Evolutionary conservation across 2,113 vertebrate genomes (phyloP).

Genomic region (Pavo muticus): DNA sequence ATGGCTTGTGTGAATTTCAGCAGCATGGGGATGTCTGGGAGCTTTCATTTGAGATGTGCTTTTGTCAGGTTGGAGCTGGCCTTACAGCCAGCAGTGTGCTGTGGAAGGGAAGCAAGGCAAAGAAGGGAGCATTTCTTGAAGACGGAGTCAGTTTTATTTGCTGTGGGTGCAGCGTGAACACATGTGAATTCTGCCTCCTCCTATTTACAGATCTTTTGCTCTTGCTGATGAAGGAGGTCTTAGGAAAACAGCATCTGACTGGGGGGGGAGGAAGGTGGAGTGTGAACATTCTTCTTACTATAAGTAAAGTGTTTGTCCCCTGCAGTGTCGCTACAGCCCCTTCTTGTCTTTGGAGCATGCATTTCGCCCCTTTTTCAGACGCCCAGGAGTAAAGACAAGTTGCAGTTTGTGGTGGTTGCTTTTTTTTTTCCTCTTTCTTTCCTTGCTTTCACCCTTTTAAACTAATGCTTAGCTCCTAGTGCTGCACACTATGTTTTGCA

Average conservation of each 20-base stretch:
- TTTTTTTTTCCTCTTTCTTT: not conserved
- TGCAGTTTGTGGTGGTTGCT: not conserved
- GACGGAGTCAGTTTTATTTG: not conserved
- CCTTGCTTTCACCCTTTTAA: not conserved
- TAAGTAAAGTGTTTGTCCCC: not conserved
- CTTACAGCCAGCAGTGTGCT: not conserved
- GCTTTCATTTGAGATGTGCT: not conserved
- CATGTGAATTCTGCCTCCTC: not conserved
- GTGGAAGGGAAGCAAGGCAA: not conserved
- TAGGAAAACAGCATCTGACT: not conserved
- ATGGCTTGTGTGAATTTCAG: not conserved
- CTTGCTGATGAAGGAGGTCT: not conserved
- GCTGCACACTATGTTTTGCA: not conserved
- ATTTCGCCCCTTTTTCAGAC: not conserved
- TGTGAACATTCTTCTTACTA: fast-evolving
- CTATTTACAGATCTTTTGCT: not conserved
- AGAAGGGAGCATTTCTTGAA: not conserved
- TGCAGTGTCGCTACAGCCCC: not conserved
- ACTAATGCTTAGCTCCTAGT: not conserved
- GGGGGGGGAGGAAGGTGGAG: too few species aligned
- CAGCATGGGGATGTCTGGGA: not conserved
- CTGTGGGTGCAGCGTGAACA: not conserved
- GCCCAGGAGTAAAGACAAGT: not conserved
- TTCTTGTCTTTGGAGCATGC: not conserved
- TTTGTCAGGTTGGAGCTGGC: not conserved